Base-by-base conservation (phyloP, 2,797 vertebrate species). In the Poecilia wingei region DNA sequence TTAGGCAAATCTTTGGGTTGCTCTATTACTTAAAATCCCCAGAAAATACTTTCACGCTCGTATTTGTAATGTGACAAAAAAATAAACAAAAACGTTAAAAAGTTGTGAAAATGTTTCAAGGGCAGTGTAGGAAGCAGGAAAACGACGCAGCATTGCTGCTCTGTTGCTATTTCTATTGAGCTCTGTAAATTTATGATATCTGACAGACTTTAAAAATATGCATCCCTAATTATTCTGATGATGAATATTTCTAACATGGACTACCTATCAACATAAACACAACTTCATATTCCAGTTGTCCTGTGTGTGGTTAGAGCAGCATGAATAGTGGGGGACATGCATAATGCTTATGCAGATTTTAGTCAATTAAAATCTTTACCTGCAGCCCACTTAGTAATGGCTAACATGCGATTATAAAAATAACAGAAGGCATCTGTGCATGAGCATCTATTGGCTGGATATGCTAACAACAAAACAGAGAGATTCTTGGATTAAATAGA, bases 101-200 rank as follows among this genome's bases (percentile, higher is more conserved):
- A 28, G 12, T 4, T 31, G 55, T 64, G 57, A 61, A 61, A 31
- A 61, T 14, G 3, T 61, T 61, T 33, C 59, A 61, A 33, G 14
- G 28, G 4, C 16, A 18, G 0, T 18, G 5, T 8, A 61, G 59
- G 59, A 14, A 33, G 31, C 31, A 61, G 59, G 6, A 61, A 33
- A 3, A 33, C 4, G 14, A 28, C 14, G 55, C 14, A 33, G 28
- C 25, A 33, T 6, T 18, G 31, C 59, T 61, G 59, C 14, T 61
- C 28, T 20, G 6, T 18, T 36, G 6, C 77, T 74, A 31, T 49
- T 75, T 59, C 55, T 64, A 74, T 66, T 82, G 69, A 82, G 64
- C 82, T 85, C 51, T 66, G 84, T 72, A 45, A 73, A 9, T 39
- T 57, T 46, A 69, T 59, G 33, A 84, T 59, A 55, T 39, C 31